Conservation (phyloP, 2,797 vertebrate species). For the Eulemur albifrons region DNA sequence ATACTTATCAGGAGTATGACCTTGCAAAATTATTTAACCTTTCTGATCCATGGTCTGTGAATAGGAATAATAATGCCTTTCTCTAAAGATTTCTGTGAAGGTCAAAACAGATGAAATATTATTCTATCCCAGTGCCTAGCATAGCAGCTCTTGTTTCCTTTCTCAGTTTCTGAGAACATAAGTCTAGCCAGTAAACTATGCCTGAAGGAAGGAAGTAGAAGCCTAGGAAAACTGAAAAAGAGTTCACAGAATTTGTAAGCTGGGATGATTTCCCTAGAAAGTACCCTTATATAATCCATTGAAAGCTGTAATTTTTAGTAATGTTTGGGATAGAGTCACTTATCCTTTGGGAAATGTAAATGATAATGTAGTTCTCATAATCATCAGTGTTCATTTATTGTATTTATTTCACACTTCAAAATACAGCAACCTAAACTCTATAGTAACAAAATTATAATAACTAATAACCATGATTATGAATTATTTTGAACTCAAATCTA, state of each 20-base stretch:
- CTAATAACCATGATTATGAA: neutral
- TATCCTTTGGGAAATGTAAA: neutral
- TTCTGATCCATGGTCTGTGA: conserved; percentile 32
- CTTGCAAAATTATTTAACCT: conserved; percentile 58
- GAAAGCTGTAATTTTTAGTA: conserved; percentile 53
- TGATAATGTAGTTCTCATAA: neutral
- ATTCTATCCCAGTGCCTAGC: neutral
- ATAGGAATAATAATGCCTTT: conserved; percentile 46
- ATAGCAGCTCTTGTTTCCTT: neutral
- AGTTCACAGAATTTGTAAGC: conserved; percentile 22
- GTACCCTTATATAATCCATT: neutral
- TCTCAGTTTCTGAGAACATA: neutral
- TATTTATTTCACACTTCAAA: conserved; percentile 20
- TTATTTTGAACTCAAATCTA: conserved; percentile 46
- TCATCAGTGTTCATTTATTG: conserved; percentile 14
- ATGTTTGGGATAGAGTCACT: conserved; percentile 23
- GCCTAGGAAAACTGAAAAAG: neutral
- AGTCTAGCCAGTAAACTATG: neutral
- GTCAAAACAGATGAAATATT: conserved; percentile 48
- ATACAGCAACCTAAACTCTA: neutral
- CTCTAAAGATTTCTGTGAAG: conserved; percentile 58
- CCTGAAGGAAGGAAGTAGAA: neutral
- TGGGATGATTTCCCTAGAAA: neutral
- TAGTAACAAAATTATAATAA: conserved; percentile 24
- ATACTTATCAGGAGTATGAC: conserved; percentile 19